phyloP scores from a whole-genome alignment of 2,888 invertebrate species.

The Punctoribates punctum region DNA sequence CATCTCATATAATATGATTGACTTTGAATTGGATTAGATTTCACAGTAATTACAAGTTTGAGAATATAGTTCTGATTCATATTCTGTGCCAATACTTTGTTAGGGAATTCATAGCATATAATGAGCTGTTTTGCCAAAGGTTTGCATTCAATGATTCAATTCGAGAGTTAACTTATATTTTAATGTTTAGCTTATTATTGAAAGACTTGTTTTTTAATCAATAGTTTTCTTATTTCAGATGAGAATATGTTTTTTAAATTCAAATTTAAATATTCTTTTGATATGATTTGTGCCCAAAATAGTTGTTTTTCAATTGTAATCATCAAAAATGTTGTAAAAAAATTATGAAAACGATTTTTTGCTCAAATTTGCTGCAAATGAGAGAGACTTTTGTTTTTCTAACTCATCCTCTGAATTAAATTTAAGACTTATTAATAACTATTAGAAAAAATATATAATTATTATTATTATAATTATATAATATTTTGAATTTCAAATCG shows the following conservation, averaged over 20 bases:
- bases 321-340: background rate
- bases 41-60: too few species aligned
- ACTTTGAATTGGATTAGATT: too few species aligned
- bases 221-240: background rate
- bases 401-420: too few species aligned
- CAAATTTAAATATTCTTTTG: background rate
- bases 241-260: background rate
- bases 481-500: background rate
- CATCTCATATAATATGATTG: too few species aligned
- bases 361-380: background rate
- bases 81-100: background rate
- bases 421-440: background rate
- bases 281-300: constrained; percentile 3
- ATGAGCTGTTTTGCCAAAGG: constrained; percentile 14
- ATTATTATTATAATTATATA: background rate
- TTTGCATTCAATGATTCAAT: constrained; percentile 8
- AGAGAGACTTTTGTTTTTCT: background rate
- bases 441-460: background rate
- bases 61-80: background rate
- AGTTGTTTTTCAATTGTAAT: background rate
- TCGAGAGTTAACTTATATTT: background rate
- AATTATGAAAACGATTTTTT: background rate
- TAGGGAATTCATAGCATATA: background rate
- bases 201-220: background rate
- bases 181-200: too few species aligned